A percentile compares a stretch with the other conserved stretches of the same genome.
These are phyloP conservation scores for Oligia fasciuncula DNA, from an alignment of 2,888 invertebrate species.

Conservation along the genomic window DNA sequence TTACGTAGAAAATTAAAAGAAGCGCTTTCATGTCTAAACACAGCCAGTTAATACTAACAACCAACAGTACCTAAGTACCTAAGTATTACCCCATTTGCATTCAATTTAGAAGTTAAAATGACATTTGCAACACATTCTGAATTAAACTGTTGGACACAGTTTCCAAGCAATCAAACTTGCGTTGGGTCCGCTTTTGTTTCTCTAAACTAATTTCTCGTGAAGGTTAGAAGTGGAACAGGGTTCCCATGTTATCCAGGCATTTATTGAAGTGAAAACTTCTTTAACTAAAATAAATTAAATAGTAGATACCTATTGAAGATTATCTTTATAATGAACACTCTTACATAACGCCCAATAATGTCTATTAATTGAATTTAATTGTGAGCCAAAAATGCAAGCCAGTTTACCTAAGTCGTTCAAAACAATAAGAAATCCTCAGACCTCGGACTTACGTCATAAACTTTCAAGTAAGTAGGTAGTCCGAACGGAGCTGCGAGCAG, in stretches of 20 bases:
- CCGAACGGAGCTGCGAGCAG: not conserved
- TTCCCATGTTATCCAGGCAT: not conserved
- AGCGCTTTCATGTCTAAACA: not conserved
- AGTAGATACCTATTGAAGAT: not conserved
- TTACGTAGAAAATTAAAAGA: not conserved
- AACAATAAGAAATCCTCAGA: not conserved
- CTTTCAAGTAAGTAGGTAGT: constrained; percentile 5
- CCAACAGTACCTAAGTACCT: not conserved
- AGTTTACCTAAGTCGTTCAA: not conserved
- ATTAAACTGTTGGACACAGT: constrained; percentile 10
- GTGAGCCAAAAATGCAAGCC: not conserved
- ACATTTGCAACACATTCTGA: constrained; percentile 20
- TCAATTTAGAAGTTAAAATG: constrained; percentile 46
- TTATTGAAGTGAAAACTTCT: not conserved
- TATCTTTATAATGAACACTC: not conserved
- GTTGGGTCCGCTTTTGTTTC: constrained; percentile 15
- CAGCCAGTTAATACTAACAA: not conserved
- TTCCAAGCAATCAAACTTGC: constrained; percentile 34
- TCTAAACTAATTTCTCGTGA: constrained; percentile 16
- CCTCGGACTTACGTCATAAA: not conserved
- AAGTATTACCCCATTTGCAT: constrained; percentile 23
- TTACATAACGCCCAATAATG: not conserved
- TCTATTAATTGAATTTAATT: too few species aligned
- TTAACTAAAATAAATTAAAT: not conserved
- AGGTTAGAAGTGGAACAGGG: not conserved